Percentiles rank a stretch among this genome's conserved stretches.
phyloP scores from a whole-genome alignment of 2,113 vertebrate genomes.

The Tylochromis polylepis region DNA sequence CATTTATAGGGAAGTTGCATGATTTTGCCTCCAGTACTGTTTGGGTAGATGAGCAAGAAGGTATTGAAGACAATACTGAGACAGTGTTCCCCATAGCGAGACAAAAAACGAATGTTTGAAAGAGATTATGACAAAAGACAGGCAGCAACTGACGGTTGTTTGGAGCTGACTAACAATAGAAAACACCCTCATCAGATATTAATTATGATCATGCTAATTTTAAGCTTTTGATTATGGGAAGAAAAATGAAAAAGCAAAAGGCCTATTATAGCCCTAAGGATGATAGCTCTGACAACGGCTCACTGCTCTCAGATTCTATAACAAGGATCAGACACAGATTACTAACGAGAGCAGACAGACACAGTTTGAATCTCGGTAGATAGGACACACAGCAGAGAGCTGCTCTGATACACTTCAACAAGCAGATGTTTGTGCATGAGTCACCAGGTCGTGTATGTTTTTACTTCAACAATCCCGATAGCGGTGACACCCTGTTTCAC shows the following conservation, averaged over 20 bases:
- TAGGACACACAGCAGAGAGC: background rate
- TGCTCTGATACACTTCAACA: background rate
- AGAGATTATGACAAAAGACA: background rate
- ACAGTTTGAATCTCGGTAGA: background rate
- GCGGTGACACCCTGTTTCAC: background rate
- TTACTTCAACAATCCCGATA: background rate
- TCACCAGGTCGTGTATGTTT: background rate
- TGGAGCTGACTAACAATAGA: background rate
- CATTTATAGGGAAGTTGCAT: background rate
- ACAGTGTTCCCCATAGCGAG: background rate
- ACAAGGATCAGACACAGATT: constrained; percentile 8
- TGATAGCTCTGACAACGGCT: background rate
- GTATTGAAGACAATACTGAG: background rate
- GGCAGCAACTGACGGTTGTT: background rate
- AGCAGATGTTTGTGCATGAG: background rate
- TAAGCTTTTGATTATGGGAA: background rate
- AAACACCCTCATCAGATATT: constrained; percentile 2
- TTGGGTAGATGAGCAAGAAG: background rate
- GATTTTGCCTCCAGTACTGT: background rate
- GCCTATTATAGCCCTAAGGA: background rate
- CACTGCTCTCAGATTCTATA: background rate
- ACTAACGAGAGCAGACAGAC: constrained; percentile 18
- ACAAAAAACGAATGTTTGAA: background rate
- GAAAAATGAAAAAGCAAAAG: background rate
- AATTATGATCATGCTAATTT: background rate